These are phyloP conservation scores for Patagioenas fasciata DNA, from an alignment of 2,113 vertebrate genomes.

Conservation along the genomic window DNA sequence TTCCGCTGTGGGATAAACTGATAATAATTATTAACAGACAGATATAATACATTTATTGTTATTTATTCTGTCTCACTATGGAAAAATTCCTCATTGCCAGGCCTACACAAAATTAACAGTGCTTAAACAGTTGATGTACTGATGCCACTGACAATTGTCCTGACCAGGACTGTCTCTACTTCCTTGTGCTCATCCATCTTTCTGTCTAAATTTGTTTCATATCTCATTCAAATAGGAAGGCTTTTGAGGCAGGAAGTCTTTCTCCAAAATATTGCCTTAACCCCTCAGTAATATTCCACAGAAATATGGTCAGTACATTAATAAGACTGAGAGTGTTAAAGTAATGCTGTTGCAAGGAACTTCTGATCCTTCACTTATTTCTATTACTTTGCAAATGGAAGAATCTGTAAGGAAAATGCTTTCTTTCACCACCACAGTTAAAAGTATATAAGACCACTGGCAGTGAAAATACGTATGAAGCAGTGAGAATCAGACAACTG, in stretches of 20 bases:
- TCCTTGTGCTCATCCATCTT: not conserved
- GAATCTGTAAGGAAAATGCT: not conserved
- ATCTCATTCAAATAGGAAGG: not conserved
- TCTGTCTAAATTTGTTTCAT: not conserved
- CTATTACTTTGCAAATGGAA: not conserved
- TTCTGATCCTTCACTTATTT: not conserved
- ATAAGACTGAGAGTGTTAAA: not conserved
- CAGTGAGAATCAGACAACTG: not conserved
- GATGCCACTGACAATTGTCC: not conserved
- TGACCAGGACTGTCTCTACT: not conserved
- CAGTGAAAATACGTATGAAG: not conserved
- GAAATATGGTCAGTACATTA: not conserved
- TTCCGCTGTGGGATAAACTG: not conserved
- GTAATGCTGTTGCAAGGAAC: not conserved
- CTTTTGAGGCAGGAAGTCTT: not conserved
- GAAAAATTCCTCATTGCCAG: not conserved
- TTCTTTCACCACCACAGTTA: not conserved
- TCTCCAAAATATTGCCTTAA: not conserved
- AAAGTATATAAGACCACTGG: not conserved
- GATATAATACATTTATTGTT: not conserved
- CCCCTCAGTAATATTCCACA: not conserved
- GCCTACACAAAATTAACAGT: not conserved
- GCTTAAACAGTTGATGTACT: not conserved
- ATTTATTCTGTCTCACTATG: not conserved
- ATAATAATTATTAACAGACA: not conserved